These are phyloP conservation scores for Gouania willdenowi DNA, from an alignment of 2,797 vertebrate genomes.

Conservation along the genomic window DNA sequence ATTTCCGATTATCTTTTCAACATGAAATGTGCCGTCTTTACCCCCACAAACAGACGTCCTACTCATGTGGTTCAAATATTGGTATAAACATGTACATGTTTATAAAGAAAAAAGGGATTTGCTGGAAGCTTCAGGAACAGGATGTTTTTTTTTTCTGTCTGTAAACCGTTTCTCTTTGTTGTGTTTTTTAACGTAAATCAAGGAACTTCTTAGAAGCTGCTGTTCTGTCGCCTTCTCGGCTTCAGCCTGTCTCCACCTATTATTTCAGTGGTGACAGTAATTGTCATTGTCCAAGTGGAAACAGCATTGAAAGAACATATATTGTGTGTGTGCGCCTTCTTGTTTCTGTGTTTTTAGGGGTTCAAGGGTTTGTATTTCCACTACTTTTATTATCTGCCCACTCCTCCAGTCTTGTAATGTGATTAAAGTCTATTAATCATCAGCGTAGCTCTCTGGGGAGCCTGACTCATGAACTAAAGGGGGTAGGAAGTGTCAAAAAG, in stretches of 20 bases:
- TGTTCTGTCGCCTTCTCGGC: slow-evolving; percentile 8
- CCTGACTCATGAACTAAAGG: slow-evolving; percentile 77
- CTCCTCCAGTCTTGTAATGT: slow-evolving; percentile 82
- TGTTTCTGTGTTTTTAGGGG: slow-evolving; percentile 19
- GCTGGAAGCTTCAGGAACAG: slow-evolving; percentile 26
- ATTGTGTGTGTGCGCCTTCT: slow-evolving; percentile 52
- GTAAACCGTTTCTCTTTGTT: slow-evolving; percentile 5
- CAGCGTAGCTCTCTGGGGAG: slow-evolving; percentile 78
- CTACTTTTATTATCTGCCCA: slow-evolving; percentile 76
- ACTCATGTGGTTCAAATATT: slow-evolving; percentile 69
- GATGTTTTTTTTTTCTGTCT: slow-evolving; percentile 1
- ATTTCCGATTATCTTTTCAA: slow-evolving; percentile 64
- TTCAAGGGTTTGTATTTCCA: slow-evolving; percentile 72
- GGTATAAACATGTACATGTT: slow-evolving; percentile 58
- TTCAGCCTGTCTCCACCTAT: slow-evolving; percentile 22
- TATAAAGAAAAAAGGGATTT: slow-evolving; percentile 40
- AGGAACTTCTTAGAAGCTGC: not conserved
- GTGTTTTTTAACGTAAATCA: not conserved
- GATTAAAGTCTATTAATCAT: slow-evolving; percentile 86
- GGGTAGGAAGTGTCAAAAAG: slow-evolving; percentile 79
- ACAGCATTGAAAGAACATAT: slow-evolving; percentile 69
- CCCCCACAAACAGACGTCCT: slow-evolving; percentile 62
- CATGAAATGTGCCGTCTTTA: slow-evolving; percentile 63
- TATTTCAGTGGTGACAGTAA: slow-evolving; percentile 15
- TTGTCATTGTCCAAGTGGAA: too few relatives aligned